These are phyloP conservation scores for rat (Rattus norvegicus) DNA, from an alignment of 2,113 vertebrate species.

Conservation along the genomic window DNA sequence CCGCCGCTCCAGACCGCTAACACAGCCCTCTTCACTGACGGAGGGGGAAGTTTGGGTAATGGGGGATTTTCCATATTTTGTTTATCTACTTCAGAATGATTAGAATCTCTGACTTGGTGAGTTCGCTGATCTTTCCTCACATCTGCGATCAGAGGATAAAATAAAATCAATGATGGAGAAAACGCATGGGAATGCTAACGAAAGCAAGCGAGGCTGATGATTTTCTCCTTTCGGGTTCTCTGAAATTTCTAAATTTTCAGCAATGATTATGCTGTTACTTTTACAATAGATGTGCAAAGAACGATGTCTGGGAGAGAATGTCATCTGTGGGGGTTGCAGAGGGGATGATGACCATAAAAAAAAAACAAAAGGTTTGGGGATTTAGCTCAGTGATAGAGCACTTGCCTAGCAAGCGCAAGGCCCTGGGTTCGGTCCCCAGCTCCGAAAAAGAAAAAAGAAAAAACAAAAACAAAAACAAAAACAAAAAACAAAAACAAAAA, in stretches of 20 bases:
- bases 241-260: conserved; percentile 38
- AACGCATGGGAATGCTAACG: conserved; percentile 49
- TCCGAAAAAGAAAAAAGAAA: no score
- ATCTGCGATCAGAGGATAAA: conserved; percentile 70
- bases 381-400: no score
- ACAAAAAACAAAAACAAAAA: no score
- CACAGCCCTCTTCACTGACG: not conserved
- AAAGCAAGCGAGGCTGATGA: not conserved
- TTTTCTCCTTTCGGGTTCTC: not conserved
- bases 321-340: not conserved
- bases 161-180: conserved; percentile 62
- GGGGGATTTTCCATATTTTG: conserved; percentile 34
- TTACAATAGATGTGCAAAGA: conserved; percentile 38
- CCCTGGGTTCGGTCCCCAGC: no score
- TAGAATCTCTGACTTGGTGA: conserved; percentile 66
- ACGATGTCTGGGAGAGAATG: not conserved
- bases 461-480: no score
- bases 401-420: no score
- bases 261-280: conserved; percentile 18
- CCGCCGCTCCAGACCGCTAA: not conserved
- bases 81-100: conserved; percentile 48
- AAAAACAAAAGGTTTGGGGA: no score
- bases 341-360: not conserved
- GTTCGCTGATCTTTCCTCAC: conserved; percentile 52
- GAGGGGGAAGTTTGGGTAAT: conserved; percentile 16